Base-by-base conservation (phyloP, 2,797 vertebrate genomes). In the Spinibarbus caldwelli region DNA sequence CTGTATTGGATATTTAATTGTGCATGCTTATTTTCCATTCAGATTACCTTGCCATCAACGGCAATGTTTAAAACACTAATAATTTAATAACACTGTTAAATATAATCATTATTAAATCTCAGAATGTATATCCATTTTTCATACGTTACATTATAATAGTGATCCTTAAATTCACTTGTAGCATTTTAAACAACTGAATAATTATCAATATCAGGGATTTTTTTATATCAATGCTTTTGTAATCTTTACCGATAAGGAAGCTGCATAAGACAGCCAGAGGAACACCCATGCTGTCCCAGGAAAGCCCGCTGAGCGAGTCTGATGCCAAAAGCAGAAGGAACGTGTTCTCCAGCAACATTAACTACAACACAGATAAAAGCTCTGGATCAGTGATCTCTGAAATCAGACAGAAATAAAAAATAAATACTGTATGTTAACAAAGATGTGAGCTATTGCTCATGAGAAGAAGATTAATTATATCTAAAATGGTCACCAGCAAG, bases 321-420 rank as follows among this genome's bases (percentile, higher is more conserved):
- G 96, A 96, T 52, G 95, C 96, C 86, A 96, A 84, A 77, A 97
- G 92, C 83, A 97, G 90, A 71, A 97, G 96, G 29, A 96, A 84
- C 0, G 88, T 86, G 29, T 97, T 96, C 89, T 97, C 97, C 80
- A 96, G 17, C 86, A 97, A 93, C 96, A 97, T 97, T 6, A 93
- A 91, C 96, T 97, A 83, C 54, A 54, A 82, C 31, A 3, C 67
- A 88, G 14, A 89, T 29, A 76, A 29, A 26, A 87, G 59, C 84
- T 14, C 77, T 38, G 38, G n/a, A 70, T 59, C 12, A 47, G 5
- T 23, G 26, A 47, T 52, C 29, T 68, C 9, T 45, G n/a, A 45
- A 77, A 38, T 47, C 38, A 64, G 4, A 45, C 34, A 59, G 57
- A 26, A 26, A 41, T 26, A 6, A n/a, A 57, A 21, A 49, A 34